A percentile compares a stretch with the other conserved stretches of the same genome.
Evolutionary conservation across 2,888 invertebrate species (phyloP).

Genomic region (Caenorhabditis imperialis): DNA sequence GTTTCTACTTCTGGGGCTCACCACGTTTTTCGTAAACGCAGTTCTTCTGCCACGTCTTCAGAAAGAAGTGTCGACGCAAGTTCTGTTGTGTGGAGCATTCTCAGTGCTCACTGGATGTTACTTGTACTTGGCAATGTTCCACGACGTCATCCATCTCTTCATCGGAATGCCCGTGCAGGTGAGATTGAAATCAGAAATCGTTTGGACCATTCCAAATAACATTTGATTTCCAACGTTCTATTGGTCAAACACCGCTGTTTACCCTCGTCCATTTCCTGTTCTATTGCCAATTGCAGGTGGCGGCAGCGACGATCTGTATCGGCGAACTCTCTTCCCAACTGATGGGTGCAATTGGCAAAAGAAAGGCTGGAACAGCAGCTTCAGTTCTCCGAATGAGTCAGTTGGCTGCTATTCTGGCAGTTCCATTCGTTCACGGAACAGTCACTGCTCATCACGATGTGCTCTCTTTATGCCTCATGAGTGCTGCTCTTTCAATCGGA

Average conservation of each 20-base stretch:
- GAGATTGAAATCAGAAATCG: background rate
- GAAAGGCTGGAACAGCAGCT: slow-evolving; percentile 69
- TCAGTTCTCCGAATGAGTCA: slow-evolving; percentile 70
- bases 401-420: slow-evolving; percentile 63
- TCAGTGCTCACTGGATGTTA: slow-evolving; percentile 61
- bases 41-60: slow-evolving; percentile 69
- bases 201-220: too few species aligned
- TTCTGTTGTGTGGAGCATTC: slow-evolving; percentile 62
- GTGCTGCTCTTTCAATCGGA: slow-evolving; percentile 58
- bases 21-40: slow-evolving; percentile 67
- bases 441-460: slow-evolving; percentile 55
- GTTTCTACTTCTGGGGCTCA: slow-evolving; percentile 65
- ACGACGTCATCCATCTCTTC: slow-evolving; percentile 56
- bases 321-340: slow-evolving; percentile 73
- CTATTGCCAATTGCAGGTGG: slow-evolving; percentile 62
- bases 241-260: too few species aligned
- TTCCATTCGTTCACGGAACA: slow-evolving; percentile 68
- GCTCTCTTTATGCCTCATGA: slow-evolving; percentile 63
- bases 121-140: slow-evolving; percentile 58
- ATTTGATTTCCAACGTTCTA: too few species aligned
- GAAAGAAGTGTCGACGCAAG: slow-evolving; percentile 59
- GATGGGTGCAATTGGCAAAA: slow-evolving; percentile 65
- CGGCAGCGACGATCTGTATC: slow-evolving; percentile 68
- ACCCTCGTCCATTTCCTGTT: too few species aligned
- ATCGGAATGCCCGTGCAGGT: slow-evolving; percentile 73